phyloP scores from a whole-genome alignment of 2,888 invertebrate species.

The Formica aserva region DNA sequence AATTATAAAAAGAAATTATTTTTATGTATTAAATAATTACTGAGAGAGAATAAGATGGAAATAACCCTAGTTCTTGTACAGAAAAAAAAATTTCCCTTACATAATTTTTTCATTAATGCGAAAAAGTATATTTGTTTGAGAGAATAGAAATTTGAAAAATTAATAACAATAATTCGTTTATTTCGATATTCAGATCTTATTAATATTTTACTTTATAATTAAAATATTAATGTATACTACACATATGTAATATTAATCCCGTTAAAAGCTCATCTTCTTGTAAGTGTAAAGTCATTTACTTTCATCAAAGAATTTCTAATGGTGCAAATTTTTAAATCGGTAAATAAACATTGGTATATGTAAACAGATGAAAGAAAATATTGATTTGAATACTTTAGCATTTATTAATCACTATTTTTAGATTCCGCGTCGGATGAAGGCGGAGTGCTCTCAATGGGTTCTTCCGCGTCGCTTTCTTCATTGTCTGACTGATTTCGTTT shows the following conservation, averaged over 20 bases:
- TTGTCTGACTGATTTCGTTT: constrained; percentile 89
- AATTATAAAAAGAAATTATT: neutral
- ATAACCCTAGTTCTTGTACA: neutral
- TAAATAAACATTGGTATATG: neutral
- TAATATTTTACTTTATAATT: neutral
- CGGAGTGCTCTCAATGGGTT: constrained; percentile 86
- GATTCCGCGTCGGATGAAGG: constrained; percentile 83
- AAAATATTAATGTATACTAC: neutral
- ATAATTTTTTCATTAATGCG: neutral
- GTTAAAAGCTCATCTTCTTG: neutral
- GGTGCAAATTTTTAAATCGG: neutral
- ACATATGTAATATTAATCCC: neutral
- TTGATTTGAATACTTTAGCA: neutral
- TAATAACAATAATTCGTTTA: too few relatives aligned
- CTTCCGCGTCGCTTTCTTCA: constrained; percentile 89
- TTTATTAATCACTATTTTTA: constrained; percentile 80
- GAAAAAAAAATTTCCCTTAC: neutral
- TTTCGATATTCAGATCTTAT: neutral
- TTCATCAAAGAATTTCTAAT: neutral
- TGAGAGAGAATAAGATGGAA: neutral
- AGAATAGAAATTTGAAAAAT: neutral
- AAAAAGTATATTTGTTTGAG: neutral
- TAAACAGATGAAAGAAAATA: neutral
- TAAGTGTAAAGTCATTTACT: neutral
- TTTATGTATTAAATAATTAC: neutral